Conservation (phyloP, 2,113 vertebrate genomes). For the Tragelaphus scriptus region DNA sequence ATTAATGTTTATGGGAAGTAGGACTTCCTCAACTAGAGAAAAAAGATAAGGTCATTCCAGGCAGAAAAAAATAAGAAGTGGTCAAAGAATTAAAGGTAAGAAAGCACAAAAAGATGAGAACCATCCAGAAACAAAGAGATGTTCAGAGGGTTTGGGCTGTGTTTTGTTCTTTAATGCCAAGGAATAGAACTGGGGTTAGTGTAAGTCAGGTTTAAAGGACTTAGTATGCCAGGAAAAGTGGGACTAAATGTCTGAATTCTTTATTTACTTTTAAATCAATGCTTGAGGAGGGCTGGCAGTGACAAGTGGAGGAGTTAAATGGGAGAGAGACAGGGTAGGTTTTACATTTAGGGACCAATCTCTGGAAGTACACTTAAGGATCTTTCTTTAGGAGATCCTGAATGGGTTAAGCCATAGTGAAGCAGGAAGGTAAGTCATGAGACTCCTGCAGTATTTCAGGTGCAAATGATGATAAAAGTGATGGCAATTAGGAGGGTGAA, state of each 20-base stretch:
- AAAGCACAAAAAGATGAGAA: not conserved
- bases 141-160: not conserved
- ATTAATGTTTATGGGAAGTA: not conserved
- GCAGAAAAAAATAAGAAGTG: not conserved
- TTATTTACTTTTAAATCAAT: not conserved
- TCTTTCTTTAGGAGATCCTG: not conserved
- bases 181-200: not conserved
- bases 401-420: not conserved
- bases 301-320: not conserved
- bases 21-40: not conserved
- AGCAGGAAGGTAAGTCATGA: not conserved
- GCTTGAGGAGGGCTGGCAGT: not conserved
- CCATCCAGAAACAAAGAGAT: not conserved
- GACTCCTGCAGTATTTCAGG: not conserved
- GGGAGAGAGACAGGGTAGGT: not conserved
- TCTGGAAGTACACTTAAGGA: not conserved
- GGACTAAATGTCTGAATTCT: not conserved
- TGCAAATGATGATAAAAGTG: not conserved
- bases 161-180: not conserved
- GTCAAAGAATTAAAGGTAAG: not conserved
- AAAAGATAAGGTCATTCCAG: not conserved
- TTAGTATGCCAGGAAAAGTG: not conserved
- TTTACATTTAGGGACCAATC: not conserved
- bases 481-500: not conserved
- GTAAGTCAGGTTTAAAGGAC: not conserved